Conservation (phyloP, 92 coral and sea anemone genomes). For the Pocillopora meandrina region DNA sequence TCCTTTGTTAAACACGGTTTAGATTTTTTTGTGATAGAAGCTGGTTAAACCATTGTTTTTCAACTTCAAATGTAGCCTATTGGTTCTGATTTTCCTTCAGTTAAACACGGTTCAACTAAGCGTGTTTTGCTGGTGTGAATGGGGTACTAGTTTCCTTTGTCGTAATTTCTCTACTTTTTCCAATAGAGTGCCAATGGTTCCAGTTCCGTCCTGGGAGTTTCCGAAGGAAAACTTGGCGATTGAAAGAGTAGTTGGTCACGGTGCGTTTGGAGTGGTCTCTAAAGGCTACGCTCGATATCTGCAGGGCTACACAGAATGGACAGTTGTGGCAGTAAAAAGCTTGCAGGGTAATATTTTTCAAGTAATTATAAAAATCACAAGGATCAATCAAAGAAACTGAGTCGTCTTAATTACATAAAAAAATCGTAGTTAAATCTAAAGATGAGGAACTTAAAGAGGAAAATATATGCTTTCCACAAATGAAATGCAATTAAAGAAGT, state of each 20-base stretch:
- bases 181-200: constrained; percentile 7
- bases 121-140: not conserved
- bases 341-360: constrained; percentile 13
- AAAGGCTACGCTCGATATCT: constrained; percentile 20
- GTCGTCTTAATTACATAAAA: no score
- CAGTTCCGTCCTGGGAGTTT: constrained; percentile 15
- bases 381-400: no score
- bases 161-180: not conserved
- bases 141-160: not conserved
- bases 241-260: constrained; percentile 42
- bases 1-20: no score
- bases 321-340: constrained; percentile 40
- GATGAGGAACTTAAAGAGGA: no score
- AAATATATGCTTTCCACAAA: no score
- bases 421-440: no score
- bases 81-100: no score
- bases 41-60: no score
- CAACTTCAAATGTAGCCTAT: no score
- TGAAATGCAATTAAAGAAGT: no score
- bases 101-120: no score
- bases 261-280: constrained; percentile 52
- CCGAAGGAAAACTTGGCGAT: constrained; percentile 23
- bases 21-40: no score
- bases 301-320: constrained; percentile 34
- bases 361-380: not conserved